Conservation (phyloP, 2,113 vertebrate genomes). For the Chascanopsetta lugubris region DNA sequence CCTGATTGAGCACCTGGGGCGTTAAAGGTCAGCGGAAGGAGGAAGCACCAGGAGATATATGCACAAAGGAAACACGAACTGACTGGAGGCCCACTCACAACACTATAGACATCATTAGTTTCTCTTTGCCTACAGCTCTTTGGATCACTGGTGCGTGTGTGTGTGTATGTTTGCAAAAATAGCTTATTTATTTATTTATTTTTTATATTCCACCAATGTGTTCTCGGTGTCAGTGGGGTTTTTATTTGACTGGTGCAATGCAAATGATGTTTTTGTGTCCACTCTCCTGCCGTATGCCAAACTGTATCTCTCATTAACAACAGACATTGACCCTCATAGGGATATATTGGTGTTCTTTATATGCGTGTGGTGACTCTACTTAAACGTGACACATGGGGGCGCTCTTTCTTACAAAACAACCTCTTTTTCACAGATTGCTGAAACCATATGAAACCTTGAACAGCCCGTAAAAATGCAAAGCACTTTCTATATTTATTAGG, state of each 20-base stretch:
- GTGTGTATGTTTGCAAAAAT: not conserved
- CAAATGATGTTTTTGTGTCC: not conserved
- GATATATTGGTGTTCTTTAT: too few species aligned
- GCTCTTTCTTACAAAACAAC: too few species aligned
- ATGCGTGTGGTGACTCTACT: too few species aligned
- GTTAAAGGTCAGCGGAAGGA: slow-evolving; percentile 67
- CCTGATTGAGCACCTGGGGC: slow-evolving; percentile 47
- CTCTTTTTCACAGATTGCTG: too few species aligned
- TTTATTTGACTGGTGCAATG: slow-evolving; percentile 11
- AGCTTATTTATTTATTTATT: too few species aligned
- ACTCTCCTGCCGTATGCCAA: not conserved
- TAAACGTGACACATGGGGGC: too few species aligned
- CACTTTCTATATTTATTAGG: too few species aligned
- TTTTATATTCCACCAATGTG: too few species aligned
- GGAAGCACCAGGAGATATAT: slow-evolving; percentile 58
- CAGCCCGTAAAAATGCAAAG: too few species aligned
- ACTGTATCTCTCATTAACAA: slow-evolving; percentile 2
- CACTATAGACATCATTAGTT: slow-evolving; percentile 66
- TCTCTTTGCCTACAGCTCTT: slow-evolving; percentile 54
- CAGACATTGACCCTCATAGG: too few species aligned
- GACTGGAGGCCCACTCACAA: slow-evolving; percentile 51
- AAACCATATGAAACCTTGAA: too few species aligned
- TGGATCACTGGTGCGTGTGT: slow-evolving; percentile 40
- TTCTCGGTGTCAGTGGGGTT: slow-evolving; percentile 4
- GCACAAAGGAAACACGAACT: slow-evolving; percentile 58